Evolutionary conservation across 2,888 invertebrate species (phyloP), one percentile per base, ranked within the genome.

Genomic region (Nasonia oneida): DNA sequence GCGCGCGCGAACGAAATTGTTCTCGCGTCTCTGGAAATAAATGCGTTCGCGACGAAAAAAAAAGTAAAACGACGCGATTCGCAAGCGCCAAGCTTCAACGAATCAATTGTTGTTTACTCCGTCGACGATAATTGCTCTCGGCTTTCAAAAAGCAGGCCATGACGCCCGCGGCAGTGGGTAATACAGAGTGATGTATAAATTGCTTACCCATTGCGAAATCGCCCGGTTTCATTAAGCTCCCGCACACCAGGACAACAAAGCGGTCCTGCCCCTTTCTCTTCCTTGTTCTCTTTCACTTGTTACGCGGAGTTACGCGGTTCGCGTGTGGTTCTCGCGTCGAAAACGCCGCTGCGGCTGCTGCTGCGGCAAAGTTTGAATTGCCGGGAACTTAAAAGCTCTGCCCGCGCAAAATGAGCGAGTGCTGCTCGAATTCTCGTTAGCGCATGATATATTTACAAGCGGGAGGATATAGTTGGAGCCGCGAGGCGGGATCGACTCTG

Each of bases 321-420:
- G 14, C 33, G 33, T 29, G 67, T 33, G 67, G 67, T 73, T 42
- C 42, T 42, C 37, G 18, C 71, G 39, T 12, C 70, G 70, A 70
- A 70, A 33, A 37, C 70, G 70, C 15, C 14, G 33, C 29, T 37
- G 37, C 70, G 18, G 57, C 57, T n/a, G 57, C 57, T n/a, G n/a
- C 57, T 57, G 57, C 64, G 67, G 33, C 67, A 29, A 67, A 67
- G 29, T 67, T 67, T 67, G 67, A 67, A 67, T 67, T 67, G 67
- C 67, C 67, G 33, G n/a, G 10, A 15, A 33, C 67, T 14, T 64
- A 64, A 64, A 64, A 64, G 64, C 57, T 4, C 23, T 6, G 5
- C 64, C 6, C 8, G 29, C 64, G 23, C n/a, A 64, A 64, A 64
- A 64, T 64, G 64, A 64, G 64, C 64, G 29, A 64, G 23, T 3